Evolutionary conservation across 23 tunicate genomes (phyloP).

Genomic region (Styela plicata): DNA sequence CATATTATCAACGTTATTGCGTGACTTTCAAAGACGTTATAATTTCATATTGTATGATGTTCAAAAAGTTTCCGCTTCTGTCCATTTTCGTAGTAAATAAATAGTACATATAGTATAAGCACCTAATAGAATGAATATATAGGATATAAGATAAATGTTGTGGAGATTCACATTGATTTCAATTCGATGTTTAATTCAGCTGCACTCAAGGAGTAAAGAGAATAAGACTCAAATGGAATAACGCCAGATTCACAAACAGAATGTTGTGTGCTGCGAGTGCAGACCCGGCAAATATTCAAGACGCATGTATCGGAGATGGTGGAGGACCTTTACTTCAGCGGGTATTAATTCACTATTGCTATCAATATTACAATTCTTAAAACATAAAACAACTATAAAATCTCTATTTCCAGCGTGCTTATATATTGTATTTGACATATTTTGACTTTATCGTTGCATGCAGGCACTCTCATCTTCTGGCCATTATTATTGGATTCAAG

Average conservation of each 20-base stretch:
- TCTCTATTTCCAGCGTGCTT: too few relatives aligned
- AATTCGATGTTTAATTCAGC: neutral
- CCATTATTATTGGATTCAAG: slow-evolving; percentile 3
- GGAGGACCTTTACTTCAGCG: slow-evolving; percentile 47
- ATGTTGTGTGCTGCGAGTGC: slow-evolving; percentile 36
- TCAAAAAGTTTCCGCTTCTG: too few relatives aligned
- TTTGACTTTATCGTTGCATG: neutral
- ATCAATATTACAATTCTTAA: too few relatives aligned
- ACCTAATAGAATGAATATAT: neutral
- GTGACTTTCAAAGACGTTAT: too few relatives aligned
- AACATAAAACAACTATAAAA: too few relatives aligned
- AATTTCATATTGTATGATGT: too few relatives aligned
- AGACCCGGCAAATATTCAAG: slow-evolving; percentile 3
- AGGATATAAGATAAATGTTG: neutral
- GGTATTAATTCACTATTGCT: slow-evolving; percentile 5
- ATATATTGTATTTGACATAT: too few relatives aligned
- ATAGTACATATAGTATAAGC: neutral
- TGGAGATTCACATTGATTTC: neutral
- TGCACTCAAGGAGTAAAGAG: slow-evolving; percentile 18
- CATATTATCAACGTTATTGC: too few relatives aligned
- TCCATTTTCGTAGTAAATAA: neutral
- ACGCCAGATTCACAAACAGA: slow-evolving; percentile 7
- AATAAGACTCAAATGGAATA: neutral
- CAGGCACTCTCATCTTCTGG: slow-evolving; percentile 3
- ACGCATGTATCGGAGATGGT: slow-evolving; percentile 46